Conservation (phyloP, 1,140 invertebrate genomes). For the Marisa cornuarietis region DNA sequence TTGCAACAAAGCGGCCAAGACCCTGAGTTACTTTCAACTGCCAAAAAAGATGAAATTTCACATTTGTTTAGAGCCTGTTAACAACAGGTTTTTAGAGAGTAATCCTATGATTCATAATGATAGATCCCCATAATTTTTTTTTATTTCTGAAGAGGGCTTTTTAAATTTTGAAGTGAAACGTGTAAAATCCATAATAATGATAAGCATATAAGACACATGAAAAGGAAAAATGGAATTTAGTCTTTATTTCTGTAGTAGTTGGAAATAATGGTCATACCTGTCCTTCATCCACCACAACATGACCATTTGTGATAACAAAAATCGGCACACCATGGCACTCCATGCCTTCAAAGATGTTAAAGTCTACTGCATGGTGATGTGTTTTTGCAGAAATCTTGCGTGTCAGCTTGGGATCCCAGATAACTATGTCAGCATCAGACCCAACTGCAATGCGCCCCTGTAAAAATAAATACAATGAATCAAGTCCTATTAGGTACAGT, state of each 20-base stretch:
- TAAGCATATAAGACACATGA: too few relatives aligned
- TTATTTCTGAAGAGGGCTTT: too few relatives aligned
- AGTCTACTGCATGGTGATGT: slow-evolving; percentile 93
- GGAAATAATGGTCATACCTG: slow-evolving; percentile 62
- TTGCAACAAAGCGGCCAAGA: slow-evolving; percentile 78
- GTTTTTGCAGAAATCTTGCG: slow-evolving; percentile 90
- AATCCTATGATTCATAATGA: too few relatives aligned
- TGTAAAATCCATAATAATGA: too few relatives aligned
- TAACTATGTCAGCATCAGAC: slow-evolving; percentile 96
- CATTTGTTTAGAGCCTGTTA: too few relatives aligned
- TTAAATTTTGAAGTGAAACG: too few relatives aligned
- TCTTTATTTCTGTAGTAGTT: too few relatives aligned
- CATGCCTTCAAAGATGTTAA: slow-evolving; percentile 95
- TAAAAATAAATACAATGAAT: not conserved
- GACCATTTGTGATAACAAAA: slow-evolving; percentile 86
- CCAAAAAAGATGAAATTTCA: slow-evolving; percentile 16
- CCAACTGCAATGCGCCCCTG: slow-evolving; percentile 88
- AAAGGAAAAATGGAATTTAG: too few relatives aligned
- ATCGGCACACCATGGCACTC: slow-evolving; percentile 60
- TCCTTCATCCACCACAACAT: slow-evolving; percentile 91
- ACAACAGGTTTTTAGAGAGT: too few relatives aligned
- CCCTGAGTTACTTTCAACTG: slow-evolving; percentile 85
- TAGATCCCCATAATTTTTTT: too few relatives aligned
- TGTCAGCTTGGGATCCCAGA: slow-evolving; percentile 91
- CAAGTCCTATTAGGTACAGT: too few relatives aligned